Evolutionary conservation across 2,113 vertebrate genomes (phyloP).

Genomic region (Pristiophorus japonicus): DNA sequence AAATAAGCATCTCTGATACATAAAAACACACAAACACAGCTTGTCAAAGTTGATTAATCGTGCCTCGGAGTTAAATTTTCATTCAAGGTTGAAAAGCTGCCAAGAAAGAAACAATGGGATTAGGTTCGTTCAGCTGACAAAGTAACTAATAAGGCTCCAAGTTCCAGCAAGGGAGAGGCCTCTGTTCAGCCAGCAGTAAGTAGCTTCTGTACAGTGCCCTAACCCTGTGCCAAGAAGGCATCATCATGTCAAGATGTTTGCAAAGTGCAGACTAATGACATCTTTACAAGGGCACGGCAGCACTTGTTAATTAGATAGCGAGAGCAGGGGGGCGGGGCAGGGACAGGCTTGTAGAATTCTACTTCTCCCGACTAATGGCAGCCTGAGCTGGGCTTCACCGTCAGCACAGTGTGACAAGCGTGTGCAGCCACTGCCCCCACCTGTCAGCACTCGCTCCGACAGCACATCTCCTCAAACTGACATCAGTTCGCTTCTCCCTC

Average conservation of each 20-base stretch:
- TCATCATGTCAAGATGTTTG: not conserved
- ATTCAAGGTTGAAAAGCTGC: conserved; percentile 17
- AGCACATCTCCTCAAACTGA: not conserved
- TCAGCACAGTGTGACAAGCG: not conserved
- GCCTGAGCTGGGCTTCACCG: not conserved
- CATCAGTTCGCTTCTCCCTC: not conserved
- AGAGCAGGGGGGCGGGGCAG: too few relatives aligned
- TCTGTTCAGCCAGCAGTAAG: not conserved
- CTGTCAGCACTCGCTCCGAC: not conserved
- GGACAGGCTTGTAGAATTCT: not conserved
- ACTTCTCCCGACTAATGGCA: not conserved
- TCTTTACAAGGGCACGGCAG: not conserved
- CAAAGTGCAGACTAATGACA: conserved; percentile 10
- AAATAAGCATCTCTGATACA: conserved; percentile 28
- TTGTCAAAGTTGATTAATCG: conserved; percentile 2
- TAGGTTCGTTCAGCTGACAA: not conserved
- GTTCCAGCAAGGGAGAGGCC: not conserved
- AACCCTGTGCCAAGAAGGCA: not conserved
- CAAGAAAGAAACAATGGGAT: conserved; percentile 16
- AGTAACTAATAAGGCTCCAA: conserved; percentile 18
- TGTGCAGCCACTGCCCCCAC: not conserved
- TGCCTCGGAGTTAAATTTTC: conserved; percentile 1
- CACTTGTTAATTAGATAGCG: not conserved
- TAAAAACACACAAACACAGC: not conserved
- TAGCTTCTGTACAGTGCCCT: not conserved